A percentile compares a stretch with the other conserved stretches of the same genome.
Conservation (phyloP, 2,888 invertebrate genomes). For the Acanthosepion lycidas region DNA sequence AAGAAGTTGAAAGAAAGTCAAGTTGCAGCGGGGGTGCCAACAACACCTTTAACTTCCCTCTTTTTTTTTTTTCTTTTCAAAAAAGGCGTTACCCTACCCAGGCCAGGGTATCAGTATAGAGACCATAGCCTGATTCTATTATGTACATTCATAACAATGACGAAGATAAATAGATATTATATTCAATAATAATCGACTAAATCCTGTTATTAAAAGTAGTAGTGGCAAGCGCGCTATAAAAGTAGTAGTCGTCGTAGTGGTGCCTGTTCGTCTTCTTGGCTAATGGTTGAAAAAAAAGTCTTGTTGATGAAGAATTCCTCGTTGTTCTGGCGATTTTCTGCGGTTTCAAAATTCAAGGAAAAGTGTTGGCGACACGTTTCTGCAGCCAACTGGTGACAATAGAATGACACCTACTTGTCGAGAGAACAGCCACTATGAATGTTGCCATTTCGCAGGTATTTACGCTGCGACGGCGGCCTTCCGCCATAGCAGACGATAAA, state of each 20-base stretch:
- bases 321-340: neutral
- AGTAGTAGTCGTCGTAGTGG: neutral
- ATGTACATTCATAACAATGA: too few species aligned
- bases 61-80: too few species aligned
- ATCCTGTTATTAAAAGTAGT: neutral
- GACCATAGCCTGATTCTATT: too few species aligned
- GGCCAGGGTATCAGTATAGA: too few species aligned
- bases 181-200: too few species aligned
- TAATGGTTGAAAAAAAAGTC: neutral
- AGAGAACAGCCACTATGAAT: neutral
- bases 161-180: too few species aligned
- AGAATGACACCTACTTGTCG: neutral
- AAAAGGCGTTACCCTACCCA: too few species aligned
- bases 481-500: neutral
- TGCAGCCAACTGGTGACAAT: neutral
- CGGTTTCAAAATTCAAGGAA: neutral
- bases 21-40: too few species aligned
- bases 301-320: neutral
- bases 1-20: too few species aligned
- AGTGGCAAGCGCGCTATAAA: neutral
- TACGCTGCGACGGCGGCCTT: neutral
- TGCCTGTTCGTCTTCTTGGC: neutral
- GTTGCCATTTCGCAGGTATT: neutral
- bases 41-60: too few species aligned
- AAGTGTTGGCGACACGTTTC: neutral